Evolutionary conservation across 2,113 vertebrate species (phyloP).

Genomic region (Pycnonotus jocosus): DNA sequence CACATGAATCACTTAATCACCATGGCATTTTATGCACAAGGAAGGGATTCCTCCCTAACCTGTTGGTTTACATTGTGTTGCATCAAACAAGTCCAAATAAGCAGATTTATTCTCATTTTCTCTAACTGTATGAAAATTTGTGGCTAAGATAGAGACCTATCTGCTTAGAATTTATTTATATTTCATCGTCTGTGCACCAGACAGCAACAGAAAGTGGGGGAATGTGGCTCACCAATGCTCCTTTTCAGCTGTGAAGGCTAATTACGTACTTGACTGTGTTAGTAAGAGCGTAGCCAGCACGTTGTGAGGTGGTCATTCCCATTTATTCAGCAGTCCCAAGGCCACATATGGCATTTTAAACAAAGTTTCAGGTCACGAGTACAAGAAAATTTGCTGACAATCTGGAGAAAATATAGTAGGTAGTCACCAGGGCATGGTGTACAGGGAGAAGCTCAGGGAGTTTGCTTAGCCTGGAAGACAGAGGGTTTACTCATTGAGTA

Average conservation of each 20-base stretch:
- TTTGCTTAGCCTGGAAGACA: background rate
- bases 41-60: background rate
- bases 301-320: background rate
- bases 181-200: fast-evolving
- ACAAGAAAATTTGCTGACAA: background rate
- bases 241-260: background rate
- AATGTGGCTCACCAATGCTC: fast-evolving
- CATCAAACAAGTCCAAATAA: background rate
- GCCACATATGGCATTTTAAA: background rate
- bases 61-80: background rate
- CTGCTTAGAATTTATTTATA: background rate
- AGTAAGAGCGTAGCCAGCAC: background rate
- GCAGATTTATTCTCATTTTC: background rate
- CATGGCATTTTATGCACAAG: background rate
- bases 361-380: background rate
- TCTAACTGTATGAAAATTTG: background rate
- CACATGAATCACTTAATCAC: background rate
- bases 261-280: background rate
- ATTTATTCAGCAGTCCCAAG: background rate
- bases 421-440: background rate
- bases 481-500: background rate
- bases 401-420: background rate
- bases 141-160: background rate
- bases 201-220: fast-evolving
- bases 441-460: background rate